phyloP scores from a whole-genome alignment of 1,140 invertebrate species.

The Caenorhabditis latens region DNA sequence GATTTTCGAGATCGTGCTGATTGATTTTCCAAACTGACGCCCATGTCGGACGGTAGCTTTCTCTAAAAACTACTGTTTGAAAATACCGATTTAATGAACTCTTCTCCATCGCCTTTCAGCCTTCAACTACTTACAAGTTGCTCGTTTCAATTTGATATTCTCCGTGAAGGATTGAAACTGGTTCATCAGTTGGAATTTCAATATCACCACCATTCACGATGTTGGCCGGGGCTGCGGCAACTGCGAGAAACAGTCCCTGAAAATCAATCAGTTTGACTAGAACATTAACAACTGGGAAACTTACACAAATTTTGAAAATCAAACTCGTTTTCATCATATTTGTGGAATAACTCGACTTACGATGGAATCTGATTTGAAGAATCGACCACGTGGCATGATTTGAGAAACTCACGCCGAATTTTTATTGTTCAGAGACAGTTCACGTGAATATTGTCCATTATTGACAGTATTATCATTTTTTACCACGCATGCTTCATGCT shows the following conservation, averaged over 20 bases:
- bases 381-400: no score
- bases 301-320: conserved; percentile 34
- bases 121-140: no score
- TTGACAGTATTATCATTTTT: no score
- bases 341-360: background rate
- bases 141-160: background rate
- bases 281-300: background rate
- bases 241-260: conserved; percentile 12
- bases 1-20: background rate
- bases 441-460: no score
- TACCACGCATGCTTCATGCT: no score
- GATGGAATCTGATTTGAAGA: no score
- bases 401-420: no score
- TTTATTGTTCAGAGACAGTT: no score
- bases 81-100: no score
- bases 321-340: background rate
- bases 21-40: conserved; percentile 5
- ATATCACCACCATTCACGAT: background rate
- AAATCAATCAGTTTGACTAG: background rate
- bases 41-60: conserved; percentile 10
- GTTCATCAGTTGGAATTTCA: background rate
- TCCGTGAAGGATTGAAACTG: background rate
- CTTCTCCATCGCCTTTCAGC: no score
- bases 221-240: background rate
- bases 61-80: background rate